Percentiles rank a stretch among this genome's conserved stretches.
phyloP scores from a whole-genome alignment of 2,797 vertebrate species.

The Acipenser oxyrinchus region DNA sequence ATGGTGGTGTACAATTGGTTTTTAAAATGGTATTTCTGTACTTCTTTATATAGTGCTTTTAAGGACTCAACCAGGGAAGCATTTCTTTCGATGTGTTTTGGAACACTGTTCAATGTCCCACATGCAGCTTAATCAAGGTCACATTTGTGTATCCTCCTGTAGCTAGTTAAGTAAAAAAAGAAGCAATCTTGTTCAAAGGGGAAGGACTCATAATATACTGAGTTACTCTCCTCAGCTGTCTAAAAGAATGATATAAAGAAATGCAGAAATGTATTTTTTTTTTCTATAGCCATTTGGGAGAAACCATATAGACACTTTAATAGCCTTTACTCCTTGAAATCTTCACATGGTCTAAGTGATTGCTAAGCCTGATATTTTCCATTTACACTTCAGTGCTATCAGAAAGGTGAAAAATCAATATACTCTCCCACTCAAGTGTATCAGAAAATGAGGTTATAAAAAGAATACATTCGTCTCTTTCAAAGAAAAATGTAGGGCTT shows the following conservation, averaged over 20 bases:
- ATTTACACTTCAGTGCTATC: constrained; percentile 75
- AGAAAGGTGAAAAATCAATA: constrained; percentile 76
- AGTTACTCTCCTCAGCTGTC: constrained; percentile 72
- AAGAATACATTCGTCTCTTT: constrained; percentile 73
- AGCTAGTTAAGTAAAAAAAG: constrained; percentile 72
- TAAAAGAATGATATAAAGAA: constrained; percentile 68
- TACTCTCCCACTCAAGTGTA: constrained; percentile 72
- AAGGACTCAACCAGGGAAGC: background rate
- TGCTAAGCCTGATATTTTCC: constrained; percentile 75
- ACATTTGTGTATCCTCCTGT: constrained; percentile 74
- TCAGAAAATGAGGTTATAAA: constrained; percentile 71
- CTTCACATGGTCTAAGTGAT: constrained; percentile 72
- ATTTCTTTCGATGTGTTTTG: background rate
- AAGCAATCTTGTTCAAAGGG: background rate
- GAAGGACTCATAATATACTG: constrained; percentile 16
- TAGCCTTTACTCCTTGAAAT: constrained; percentile 67
- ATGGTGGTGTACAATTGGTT: background rate
- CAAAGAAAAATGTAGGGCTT: constrained; percentile 63
- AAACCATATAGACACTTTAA: constrained; percentile 73
- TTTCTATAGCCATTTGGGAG: constrained; percentile 65
- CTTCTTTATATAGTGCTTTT: background rate
- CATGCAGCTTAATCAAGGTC: constrained; percentile 70
- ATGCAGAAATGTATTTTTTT: constrained; percentile 68
- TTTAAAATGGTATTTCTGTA: background rate
- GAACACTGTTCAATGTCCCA: background rate